Conservation (phyloP, 1,140 invertebrate species). For the Trichonephila clavipes region DNA sequence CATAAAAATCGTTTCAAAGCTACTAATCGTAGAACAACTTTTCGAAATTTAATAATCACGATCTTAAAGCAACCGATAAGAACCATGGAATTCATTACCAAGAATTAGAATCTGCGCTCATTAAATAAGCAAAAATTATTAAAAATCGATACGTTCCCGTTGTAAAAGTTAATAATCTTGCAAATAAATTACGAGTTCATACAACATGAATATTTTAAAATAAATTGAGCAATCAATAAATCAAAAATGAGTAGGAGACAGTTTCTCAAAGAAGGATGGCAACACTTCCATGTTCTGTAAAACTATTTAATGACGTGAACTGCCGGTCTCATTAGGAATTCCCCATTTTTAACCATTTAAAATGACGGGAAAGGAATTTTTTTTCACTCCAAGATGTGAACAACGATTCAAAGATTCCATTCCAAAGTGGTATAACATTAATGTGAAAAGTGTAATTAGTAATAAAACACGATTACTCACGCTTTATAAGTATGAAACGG, state of each 20-base stretch:
- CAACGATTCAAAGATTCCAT: background rate
- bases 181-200: background rate
- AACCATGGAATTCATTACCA: background rate
- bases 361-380: conserved; percentile 3
- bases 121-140: background rate
- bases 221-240: conserved; percentile 13
- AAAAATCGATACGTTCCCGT: background rate
- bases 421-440: conserved; percentile 10
- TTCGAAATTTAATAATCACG: background rate
- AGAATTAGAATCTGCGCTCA: background rate
- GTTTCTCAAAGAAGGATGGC: background rate
- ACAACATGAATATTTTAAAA: conserved; percentile 5
- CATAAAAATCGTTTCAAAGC: too few species aligned
- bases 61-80: background rate
- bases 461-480: background rate
- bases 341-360: background rate
- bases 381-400: background rate
- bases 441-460: conserved; percentile 13
- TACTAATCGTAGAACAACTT: too few species aligned
- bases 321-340: background rate
- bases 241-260: background rate
- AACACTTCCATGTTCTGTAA: background rate
- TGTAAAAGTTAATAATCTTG: background rate
- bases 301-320: background rate
- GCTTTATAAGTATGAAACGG: conserved; percentile 4